phyloP scores from a whole-genome alignment of 2,797 vertebrate genomes.

The Margarornis squamiger region DNA sequence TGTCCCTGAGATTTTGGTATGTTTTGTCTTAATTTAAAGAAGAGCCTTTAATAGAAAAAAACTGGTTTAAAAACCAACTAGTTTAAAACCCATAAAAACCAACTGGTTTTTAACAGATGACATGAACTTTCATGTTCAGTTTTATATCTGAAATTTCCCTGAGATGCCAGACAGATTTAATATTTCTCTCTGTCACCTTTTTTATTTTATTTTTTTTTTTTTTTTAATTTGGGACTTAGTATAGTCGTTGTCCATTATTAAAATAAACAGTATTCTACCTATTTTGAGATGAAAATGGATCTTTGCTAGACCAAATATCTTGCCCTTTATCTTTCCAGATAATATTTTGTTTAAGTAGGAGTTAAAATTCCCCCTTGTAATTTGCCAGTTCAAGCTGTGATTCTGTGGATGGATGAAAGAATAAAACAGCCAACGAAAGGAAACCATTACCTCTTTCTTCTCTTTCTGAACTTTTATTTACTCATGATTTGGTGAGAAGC shows the following conservation, averaged over 20 bases:
- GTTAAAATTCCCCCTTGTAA: neutral
- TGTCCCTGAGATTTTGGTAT: neutral
- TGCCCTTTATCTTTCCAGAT: neutral
- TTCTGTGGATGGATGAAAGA: neutral
- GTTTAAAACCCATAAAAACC: too few relatives aligned
- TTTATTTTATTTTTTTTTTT: neutral
- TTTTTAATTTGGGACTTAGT: neutral
- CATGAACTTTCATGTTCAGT: neutral
- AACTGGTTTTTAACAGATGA: neutral
- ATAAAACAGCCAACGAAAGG: neutral
- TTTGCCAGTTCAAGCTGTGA: neutral
- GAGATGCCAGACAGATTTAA: neutral
- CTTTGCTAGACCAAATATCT: neutral
- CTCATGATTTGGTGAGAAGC: neutral
- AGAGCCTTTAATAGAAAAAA: neutral
- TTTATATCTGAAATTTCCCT: neutral
- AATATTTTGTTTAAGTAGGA: neutral
- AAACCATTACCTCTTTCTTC: neutral
- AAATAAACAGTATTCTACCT: neutral
- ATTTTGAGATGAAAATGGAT: neutral
- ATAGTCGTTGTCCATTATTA: neutral
- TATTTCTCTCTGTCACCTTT: neutral
- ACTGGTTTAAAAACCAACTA: too few relatives aligned
- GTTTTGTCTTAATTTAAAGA: neutral
- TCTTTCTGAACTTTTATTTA: neutral